Evolutionary conservation across 2,113 vertebrate species (phyloP).

Genomic region (Ctenodactylus gundi): DNA sequence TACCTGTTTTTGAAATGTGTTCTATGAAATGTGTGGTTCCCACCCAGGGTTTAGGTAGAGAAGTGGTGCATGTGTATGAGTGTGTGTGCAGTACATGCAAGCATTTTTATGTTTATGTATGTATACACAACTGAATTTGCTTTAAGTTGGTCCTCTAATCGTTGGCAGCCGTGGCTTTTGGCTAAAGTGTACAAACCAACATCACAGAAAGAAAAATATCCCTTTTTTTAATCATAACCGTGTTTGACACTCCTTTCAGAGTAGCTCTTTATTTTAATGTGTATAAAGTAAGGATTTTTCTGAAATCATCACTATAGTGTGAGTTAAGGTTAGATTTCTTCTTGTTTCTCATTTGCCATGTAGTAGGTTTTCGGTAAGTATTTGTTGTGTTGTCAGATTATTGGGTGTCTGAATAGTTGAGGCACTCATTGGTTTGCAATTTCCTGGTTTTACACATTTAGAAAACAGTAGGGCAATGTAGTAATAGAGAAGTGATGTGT

Average conservation of each 20-base stretch:
- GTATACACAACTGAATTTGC: background rate
- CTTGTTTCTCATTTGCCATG: background rate
- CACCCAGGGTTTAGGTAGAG: too few species aligned
- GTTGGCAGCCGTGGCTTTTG: background rate
- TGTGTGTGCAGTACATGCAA: background rate
- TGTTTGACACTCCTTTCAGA: background rate
- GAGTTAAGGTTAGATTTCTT: background rate
- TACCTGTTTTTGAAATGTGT: background rate
- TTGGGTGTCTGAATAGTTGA: background rate
- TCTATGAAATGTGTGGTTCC: background rate
- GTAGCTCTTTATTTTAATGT: background rate
- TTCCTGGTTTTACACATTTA: background rate
- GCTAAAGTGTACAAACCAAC: constrained; percentile 31
- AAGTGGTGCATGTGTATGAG: background rate
- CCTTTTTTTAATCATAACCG: background rate
- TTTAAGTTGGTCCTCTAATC: constrained; percentile 36
- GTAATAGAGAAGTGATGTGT: background rate
- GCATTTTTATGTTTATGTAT: background rate
- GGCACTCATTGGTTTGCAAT: background rate
- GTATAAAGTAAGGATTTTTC: background rate
- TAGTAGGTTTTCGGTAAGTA: background rate
- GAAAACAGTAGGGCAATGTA: background rate
- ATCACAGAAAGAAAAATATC: background rate
- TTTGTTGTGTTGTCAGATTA: background rate
- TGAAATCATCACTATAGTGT: background rate